These are phyloP conservation scores for Tridacna gigas DNA, from an alignment of 2,888 invertebrate genomes.

Conservation along the genomic window DNA sequence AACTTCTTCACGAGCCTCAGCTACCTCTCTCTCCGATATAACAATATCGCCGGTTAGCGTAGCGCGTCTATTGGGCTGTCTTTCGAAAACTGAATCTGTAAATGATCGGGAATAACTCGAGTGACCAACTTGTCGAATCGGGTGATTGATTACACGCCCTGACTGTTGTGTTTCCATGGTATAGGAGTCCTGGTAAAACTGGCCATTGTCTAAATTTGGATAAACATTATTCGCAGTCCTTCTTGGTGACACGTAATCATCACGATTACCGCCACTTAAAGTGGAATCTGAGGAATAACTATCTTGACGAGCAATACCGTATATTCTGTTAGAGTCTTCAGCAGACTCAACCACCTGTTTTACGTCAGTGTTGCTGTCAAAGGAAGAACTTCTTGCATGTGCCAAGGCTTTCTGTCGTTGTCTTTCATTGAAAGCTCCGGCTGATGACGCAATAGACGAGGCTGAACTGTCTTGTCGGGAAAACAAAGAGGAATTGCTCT, in stretches of 20 bases:
- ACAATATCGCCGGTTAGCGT: slow-evolving; percentile 51
- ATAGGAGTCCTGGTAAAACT: not conserved
- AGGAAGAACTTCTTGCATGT: slow-evolving; percentile 10
- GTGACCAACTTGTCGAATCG: slow-evolving; percentile 35
- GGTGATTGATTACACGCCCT: slow-evolving; percentile 42
- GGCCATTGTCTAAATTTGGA: slow-evolving; percentile 2
- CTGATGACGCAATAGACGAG: slow-evolving; percentile 63
- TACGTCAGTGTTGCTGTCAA: slow-evolving; percentile 25
- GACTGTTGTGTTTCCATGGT: not conserved
- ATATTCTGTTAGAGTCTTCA: not conserved
- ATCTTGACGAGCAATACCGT: slow-evolving; percentile 28
- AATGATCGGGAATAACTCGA: slow-evolving; percentile 37
- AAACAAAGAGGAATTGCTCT: slow-evolving; percentile 43
- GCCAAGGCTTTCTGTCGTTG: slow-evolving; percentile 45
- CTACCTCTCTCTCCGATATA: slow-evolving; percentile 46
- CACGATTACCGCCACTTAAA: slow-evolving; percentile 24
- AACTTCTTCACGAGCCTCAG: slow-evolving; percentile 47
- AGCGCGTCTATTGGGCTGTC: slow-evolving; percentile 38
- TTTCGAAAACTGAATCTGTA: slow-evolving; percentile 32
- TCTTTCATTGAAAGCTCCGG: slow-evolving; percentile 55
- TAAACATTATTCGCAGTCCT: not conserved
- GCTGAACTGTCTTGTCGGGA: slow-evolving; percentile 57
- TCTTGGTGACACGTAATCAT: not conserved
- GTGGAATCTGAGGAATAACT: slow-evolving; percentile 56
- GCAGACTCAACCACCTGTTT: slow-evolving; percentile 17